A percentile compares a stretch with the other conserved stretches of the same genome.
Conservation (phyloP, 2,797 vertebrate genomes). For the Enteromius paludinosus region DNA sequence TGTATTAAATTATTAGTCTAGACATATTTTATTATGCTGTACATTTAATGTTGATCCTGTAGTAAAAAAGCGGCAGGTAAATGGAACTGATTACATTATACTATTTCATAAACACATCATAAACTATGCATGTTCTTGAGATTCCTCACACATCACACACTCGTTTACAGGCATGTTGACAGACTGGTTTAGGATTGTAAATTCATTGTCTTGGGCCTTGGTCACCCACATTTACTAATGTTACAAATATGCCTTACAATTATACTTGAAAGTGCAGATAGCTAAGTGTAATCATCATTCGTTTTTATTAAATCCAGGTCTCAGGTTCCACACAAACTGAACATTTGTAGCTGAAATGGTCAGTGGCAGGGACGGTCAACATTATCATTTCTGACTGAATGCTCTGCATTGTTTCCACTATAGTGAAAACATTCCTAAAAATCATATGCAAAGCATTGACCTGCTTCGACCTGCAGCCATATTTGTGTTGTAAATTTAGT, state of each 20-base stretch:
- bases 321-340: neutral
- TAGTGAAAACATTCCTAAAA: neutral
- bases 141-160: constrained; percentile 25
- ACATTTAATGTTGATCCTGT: neutral
- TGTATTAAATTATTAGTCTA: neutral
- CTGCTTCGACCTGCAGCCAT: neutral
- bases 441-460: constrained; percentile 30
- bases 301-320: neutral
- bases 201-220: neutral
- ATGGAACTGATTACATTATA: neutral
- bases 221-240: too few species aligned
- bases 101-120: constrained; percentile 9
- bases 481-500: neutral
- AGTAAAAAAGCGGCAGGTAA: neutral
- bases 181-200: constrained; percentile 64
- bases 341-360: neutral
- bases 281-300: neutral
- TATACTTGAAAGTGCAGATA: neutral
- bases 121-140: neutral
- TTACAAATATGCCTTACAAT: neutral
- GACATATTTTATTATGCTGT: neutral
- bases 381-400: constrained; percentile 9
- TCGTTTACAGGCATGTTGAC: constrained; percentile 68
- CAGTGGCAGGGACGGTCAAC: neutral
- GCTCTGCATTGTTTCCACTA: neutral